These are phyloP conservation scores for Rhadina sibilatrix DNA, from an alignment of 2,113 vertebrate species.

Conservation along the genomic window DNA sequence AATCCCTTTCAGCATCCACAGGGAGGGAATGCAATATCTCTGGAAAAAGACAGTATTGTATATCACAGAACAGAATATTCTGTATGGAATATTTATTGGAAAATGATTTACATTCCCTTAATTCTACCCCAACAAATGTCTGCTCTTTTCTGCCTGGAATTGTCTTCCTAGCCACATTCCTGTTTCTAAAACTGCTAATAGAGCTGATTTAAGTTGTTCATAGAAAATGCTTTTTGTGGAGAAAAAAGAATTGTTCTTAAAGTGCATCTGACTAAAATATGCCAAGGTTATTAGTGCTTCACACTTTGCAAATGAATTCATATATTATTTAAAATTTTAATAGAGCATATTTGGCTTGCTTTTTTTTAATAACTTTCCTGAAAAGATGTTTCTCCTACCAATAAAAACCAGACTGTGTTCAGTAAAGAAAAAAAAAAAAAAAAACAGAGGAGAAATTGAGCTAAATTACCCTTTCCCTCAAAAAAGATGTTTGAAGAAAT, in stretches of 20 bases:
- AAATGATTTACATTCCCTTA: conserved; percentile 53
- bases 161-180: neutral
- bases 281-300: conserved; percentile 26
- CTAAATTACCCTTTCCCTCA: conserved; percentile 28
- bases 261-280: conserved; percentile 31
- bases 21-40: conserved; percentile 51
- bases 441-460: conserved; percentile 38
- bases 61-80: conserved; percentile 40
- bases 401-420: conserved; percentile 6
- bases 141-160: conserved; percentile 26
- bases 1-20: conserved; percentile 38
- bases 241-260: conserved; percentile 8
- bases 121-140: conserved; percentile 9
- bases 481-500: conserved; percentile 49
- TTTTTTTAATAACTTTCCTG: conserved; percentile 26
- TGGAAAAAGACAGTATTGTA: conserved; percentile 37
- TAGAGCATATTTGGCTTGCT: neutral
- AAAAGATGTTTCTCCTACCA: conserved; percentile 24
- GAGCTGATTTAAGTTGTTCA: conserved; percentile 16
- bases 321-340: conserved; percentile 54
- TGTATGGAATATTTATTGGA: conserved; percentile 53
- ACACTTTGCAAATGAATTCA: conserved; percentile 44
- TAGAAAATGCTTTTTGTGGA: neutral
- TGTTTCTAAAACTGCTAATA: conserved; percentile 25
- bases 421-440: neutral